Conservation (phyloP, 2,113 vertebrate species). For the Glaucomys volans region DNA sequence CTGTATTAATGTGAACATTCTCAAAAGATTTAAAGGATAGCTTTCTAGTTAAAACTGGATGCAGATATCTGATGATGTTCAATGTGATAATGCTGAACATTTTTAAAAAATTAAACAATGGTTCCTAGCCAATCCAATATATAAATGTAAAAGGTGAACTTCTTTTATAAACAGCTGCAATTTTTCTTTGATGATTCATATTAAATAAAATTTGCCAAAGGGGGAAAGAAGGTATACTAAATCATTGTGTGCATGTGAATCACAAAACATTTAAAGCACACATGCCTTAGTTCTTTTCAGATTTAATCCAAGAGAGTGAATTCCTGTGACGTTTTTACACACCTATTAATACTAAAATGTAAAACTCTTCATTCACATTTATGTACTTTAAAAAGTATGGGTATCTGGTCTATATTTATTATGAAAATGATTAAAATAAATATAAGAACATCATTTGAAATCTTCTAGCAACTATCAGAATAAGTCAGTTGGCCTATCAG, state of each 20-base stretch:
- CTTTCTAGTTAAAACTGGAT: conserved; percentile 42
- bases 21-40: conserved; percentile 7
- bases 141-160: conserved; percentile 42
- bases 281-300: not conserved
- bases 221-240: not conserved
- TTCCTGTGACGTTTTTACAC: not conserved
- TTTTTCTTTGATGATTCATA: not conserved
- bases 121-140: rapidly evolving
- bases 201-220: conserved; percentile 35
- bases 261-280: conserved; percentile 17
- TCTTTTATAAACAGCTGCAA: not conserved
- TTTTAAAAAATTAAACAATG: not conserved
- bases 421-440: conserved; percentile 47
- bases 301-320: not conserved
- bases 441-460: conserved; percentile 20
- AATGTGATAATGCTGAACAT: not conserved
- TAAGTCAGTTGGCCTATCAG: conserved; percentile 55
- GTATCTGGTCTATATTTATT: conserved; percentile 13
- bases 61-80: not conserved
- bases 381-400: not conserved
- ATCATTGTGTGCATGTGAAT: not conserved
- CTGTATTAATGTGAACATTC: conserved; percentile 34
- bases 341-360: rapidly evolving
- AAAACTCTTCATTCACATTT: not conserved
- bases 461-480: not conserved